Percentiles rank a stretch among this genome's conserved stretches.
Conservation (phyloP, 2,113 vertebrate genomes). For the Platichthys stellatus region DNA sequence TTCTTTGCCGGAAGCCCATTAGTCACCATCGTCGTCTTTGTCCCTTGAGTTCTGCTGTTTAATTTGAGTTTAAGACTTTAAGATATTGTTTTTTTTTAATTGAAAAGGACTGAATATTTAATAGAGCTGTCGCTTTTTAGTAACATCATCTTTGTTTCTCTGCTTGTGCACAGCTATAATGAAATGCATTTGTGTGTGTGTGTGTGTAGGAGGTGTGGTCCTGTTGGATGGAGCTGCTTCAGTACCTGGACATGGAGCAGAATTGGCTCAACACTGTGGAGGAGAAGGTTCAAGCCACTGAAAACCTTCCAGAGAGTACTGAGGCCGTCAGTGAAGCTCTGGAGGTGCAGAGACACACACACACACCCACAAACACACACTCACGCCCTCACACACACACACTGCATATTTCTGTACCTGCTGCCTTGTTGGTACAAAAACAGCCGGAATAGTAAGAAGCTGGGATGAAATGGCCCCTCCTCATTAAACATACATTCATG, state of each 20-base stretch:
- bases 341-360: slow-evolving; percentile 83
- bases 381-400: not conserved
- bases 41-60: not conserved
- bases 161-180: too few relatives aligned
- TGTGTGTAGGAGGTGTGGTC: slow-evolving; percentile 94
- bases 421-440: too few relatives aligned
- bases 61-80: not conserved
- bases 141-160: slow-evolving; percentile 3
- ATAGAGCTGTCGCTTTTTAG: slow-evolving; percentile 8
- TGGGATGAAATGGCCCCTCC: not conserved
- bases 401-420: too few relatives aligned
- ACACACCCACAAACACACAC: not conserved
- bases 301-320: slow-evolving; percentile 85
- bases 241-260: slow-evolving; percentile 94
- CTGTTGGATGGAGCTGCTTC: slow-evolving; percentile 97
- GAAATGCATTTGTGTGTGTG: too few relatives aligned
- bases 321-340: slow-evolving; percentile 87
- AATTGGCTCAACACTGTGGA: slow-evolving; percentile 90
- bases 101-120: not conserved
- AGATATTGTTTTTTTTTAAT: not conserved
- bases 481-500: not conserved
- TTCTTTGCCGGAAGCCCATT: slow-evolving; percentile 33
- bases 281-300: slow-evolving; percentile 85
- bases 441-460: too few relatives aligned
- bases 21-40: slow-evolving; percentile 15